These are phyloP conservation scores for Mycteria americana DNA, from an alignment of 2,797 vertebrate genomes.

Conservation along the genomic window DNA sequence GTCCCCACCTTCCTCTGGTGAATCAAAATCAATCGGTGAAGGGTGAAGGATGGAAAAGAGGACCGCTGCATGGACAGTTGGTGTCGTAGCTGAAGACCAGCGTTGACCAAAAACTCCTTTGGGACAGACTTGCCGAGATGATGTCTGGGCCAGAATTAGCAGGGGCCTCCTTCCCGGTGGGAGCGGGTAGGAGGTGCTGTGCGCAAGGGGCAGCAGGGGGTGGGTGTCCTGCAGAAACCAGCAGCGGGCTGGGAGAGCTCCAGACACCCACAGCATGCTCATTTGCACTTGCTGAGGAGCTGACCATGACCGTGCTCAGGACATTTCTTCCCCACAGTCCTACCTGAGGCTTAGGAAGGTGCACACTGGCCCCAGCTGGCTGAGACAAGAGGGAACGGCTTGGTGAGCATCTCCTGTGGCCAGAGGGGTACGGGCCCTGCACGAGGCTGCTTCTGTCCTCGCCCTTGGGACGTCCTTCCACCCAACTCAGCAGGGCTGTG, in stretches of 20 bases:
- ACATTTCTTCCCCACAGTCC: neutral
- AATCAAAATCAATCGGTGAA: neutral
- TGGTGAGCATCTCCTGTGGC: neutral
- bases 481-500: neutral
- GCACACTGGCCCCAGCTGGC: accelerated
- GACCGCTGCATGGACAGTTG: neutral
- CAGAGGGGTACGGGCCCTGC: accelerated
- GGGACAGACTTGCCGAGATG: neutral
- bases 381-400: neutral
- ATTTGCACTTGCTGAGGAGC: neutral
- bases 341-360: neutral
- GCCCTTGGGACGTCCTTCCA: neutral
- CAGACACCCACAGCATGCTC: neutral
- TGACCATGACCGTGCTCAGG: neutral
- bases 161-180: neutral
- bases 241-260: neutral
- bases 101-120: neutral
- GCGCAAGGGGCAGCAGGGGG: accelerated
- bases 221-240: neutral
- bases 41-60: neutral
- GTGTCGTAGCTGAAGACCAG: neutral
- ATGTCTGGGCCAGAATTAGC: neutral
- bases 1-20: neutral
- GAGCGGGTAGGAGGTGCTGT: neutral
- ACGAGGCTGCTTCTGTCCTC: neutral